Evolutionary conservation across 2,888 invertebrate genomes (phyloP).

Genomic region (Cheilosia scutellata): DNA sequence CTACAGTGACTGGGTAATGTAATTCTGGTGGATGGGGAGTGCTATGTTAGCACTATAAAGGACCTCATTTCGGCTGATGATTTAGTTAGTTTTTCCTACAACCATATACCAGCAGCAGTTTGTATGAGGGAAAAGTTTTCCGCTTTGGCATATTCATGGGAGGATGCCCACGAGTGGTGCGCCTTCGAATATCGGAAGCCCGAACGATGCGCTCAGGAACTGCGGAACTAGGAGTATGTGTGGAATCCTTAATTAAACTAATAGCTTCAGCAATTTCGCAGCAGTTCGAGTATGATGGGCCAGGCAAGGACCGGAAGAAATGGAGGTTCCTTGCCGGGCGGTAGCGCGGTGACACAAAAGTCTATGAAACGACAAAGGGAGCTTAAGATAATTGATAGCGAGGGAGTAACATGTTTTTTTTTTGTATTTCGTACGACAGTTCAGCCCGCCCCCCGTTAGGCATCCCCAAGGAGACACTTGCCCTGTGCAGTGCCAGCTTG

Average conservation of each 20-base stretch:
- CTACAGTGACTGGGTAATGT: constrained; percentile 34
- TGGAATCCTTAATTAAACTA: constrained; percentile 76
- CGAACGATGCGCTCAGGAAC: constrained; percentile 39
- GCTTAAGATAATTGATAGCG: constrained; percentile 76
- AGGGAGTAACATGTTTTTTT: constrained; percentile 53
- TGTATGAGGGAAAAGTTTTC: constrained; percentile 50
- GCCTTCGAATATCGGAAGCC: constrained; percentile 54
- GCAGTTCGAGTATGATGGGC: constrained; percentile 44
- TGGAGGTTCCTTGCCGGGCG: neutral
- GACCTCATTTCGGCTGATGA: constrained; percentile 68
- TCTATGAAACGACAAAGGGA: constrained; percentile 72
- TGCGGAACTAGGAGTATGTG: constrained; percentile 61
- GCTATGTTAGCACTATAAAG: constrained; percentile 16
- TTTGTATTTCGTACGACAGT: constrained; percentile 1
- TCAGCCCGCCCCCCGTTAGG: constrained; percentile 28
- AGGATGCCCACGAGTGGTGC: constrained; percentile 47
- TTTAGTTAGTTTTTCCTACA: constrained; percentile 62
- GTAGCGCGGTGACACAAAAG: constrained; percentile 53
- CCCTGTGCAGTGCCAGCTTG: constrained; percentile 47
- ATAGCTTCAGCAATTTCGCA: constrained; percentile 69
- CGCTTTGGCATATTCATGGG: constrained; percentile 58
- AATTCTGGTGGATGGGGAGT: constrained; percentile 35
- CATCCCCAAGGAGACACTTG: constrained; percentile 52
- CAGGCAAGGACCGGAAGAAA: constrained; percentile 18
- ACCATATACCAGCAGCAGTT: neutral